Conservation (phyloP, 2,113 vertebrate genomes). For the Myotis yumanensis region DNA sequence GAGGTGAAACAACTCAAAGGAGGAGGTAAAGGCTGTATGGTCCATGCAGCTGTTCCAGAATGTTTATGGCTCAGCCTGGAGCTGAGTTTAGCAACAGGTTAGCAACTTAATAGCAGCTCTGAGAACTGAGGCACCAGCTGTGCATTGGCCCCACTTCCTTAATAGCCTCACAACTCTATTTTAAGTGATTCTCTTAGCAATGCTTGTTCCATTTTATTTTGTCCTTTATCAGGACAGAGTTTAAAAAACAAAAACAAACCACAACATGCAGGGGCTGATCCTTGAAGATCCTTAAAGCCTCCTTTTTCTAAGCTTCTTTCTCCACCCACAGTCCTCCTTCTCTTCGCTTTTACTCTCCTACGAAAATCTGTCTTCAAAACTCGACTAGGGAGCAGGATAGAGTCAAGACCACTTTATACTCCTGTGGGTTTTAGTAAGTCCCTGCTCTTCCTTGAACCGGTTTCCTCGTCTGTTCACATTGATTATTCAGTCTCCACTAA, state of each 20-base stretch:
- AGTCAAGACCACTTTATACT: not conserved
- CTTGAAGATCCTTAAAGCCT: not conserved
- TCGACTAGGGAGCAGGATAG: not conserved
- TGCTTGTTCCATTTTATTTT: not conserved
- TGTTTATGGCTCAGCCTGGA: not conserved
- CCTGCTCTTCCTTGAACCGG: not conserved
- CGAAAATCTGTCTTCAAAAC: slow-evolving; percentile 38
- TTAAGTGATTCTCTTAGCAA: not conserved
- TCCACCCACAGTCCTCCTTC: not conserved
- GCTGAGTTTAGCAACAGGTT: not conserved
- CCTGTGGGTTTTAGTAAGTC: not conserved
- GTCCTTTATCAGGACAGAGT: not conserved
- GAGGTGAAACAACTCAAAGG: not conserved
- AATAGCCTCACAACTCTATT: not conserved
- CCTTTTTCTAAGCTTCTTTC: not conserved
- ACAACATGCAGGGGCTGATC: not conserved
- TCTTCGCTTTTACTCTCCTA: not conserved
- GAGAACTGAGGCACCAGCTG: not conserved
- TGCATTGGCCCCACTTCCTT: too few species aligned
- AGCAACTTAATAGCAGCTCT: not conserved
- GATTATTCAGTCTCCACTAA: not conserved
- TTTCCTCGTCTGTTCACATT: not conserved
- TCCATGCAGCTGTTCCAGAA: not conserved
- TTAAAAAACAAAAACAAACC: not conserved
- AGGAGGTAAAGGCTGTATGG: not conserved